Evolutionary conservation across 2,797 vertebrate genomes (phyloP), one percentile per base, ranked within the genome.

Genomic region (Lutra lutra): DNA sequence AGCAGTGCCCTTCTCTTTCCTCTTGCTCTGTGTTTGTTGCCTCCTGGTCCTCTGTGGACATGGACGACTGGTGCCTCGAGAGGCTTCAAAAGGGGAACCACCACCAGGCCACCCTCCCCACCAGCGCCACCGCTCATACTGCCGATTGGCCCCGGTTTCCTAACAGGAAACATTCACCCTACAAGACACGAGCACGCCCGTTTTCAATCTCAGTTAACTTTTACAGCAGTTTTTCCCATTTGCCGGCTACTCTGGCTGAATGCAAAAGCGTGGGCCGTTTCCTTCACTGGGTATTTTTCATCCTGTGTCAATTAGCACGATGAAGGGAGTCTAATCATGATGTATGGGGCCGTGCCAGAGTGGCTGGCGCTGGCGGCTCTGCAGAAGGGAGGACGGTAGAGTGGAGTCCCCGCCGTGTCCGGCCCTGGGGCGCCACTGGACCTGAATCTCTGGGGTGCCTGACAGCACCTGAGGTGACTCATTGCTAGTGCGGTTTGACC

Each of bases 171-270:
- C 88, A 5, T 64, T 94, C 56, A 29, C 78, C 85, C 96, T 95
- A 90, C 96, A 92, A 7, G 58, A 66, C 3, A 72, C 23, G 14
- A 82, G 82, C n/a, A 64, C 58, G 75, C 87, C 10, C 4, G 20
- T 75, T 97, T 98, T 98, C 98, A 95, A n/a, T 98, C 98, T 97
- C 96, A 62, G 89, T 98, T 98, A 98, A 96, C 97, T 89, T 98
- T 94, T 97, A 97, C 97, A 98, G 94, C 94, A 66, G 18, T 82
- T 95, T 94, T 87, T 25, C 89, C 94, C 95, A 93, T 98, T 97
- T 97, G 96, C 96, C 51, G 79, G 92, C 96, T 96, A 70, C 97
- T 96, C 95, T 2, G 64, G 97, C 79, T 85, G 96, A 95, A 86
- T 82, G 93, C 66, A 51, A 91, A 98, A 96, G 56, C 83, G 25